These are phyloP conservation scores for Mormyrus proboscirostris DNA, from an alignment of 2,797 vertebrate species.

Conservation along the genomic window DNA sequence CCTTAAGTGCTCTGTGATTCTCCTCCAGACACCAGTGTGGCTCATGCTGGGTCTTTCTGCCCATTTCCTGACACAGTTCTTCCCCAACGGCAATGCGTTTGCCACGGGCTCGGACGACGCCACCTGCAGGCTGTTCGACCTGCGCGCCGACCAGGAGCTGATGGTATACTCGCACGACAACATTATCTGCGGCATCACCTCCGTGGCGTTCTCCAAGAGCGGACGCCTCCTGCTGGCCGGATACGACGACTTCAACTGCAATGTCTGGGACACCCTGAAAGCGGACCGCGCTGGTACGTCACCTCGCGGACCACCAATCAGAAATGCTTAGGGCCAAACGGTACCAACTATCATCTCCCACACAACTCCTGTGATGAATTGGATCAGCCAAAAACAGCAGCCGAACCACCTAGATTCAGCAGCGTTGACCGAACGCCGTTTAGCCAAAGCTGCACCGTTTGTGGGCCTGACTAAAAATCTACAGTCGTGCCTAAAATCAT, in stretches of 20 bases:
- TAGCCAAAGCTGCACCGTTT: not conserved
- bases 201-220: slow-evolving; percentile 98
- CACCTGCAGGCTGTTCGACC: slow-evolving; percentile 96
- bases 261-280: slow-evolving; percentile 98
- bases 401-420: not conserved
- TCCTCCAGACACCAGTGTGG: not conserved
- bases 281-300: slow-evolving; percentile 86
- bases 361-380: not conserved
- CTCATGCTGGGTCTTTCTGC: not conserved
- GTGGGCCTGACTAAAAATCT: not conserved
- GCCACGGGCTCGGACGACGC: slow-evolving; percentile 97
- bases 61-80: slow-evolving; percentile 66
- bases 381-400: not conserved
- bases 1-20: not conserved
- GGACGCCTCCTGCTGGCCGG: slow-evolving; percentile 94
- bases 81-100: slow-evolving; percentile 97
- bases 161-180: slow-evolving; percentile 98
- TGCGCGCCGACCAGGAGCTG: slow-evolving; percentile 95
- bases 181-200: slow-evolving; percentile 98
- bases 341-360: not conserved
- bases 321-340: not conserved
- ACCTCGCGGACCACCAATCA: not conserved
- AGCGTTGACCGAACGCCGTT: not conserved
- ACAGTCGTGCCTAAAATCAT: not conserved
- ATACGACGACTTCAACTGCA: slow-evolving; percentile 98